These are phyloP conservation scores for Pelecanus crispus DNA, from an alignment of 2,113 vertebrate genomes.

Conservation along the genomic window DNA sequence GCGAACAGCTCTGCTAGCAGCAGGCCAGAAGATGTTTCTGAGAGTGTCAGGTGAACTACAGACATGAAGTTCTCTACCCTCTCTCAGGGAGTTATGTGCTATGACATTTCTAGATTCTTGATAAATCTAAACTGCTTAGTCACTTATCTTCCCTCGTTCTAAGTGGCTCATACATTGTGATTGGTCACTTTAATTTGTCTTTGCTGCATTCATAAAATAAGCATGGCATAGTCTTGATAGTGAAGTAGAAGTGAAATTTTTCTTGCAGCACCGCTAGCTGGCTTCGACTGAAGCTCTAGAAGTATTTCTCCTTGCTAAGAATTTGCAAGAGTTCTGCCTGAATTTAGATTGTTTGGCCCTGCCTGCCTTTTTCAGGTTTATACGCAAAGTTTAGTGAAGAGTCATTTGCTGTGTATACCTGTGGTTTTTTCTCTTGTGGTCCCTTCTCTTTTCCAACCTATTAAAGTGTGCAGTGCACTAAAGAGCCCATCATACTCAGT, in stretches of 20 bases:
- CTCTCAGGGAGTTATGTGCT: neutral
- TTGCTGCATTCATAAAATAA: neutral
- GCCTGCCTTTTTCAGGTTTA: neutral
- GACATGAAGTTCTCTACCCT: neutral
- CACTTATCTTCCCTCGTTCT: neutral
- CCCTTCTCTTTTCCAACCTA: neutral
- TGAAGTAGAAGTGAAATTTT: neutral
- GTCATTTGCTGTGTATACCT: neutral
- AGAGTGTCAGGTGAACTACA: neutral
- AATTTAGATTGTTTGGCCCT: neutral
- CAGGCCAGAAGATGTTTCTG: neutral
- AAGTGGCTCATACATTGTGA: neutral
- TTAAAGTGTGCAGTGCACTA: neutral
- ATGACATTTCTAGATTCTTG: neutral
- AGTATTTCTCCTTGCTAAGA: neutral
- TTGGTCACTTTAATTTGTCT: neutral
- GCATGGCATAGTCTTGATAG: neutral
- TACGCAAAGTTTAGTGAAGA: neutral
- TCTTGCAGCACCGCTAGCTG: neutral
- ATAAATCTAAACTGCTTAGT: neutral
- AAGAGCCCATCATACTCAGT: neutral
- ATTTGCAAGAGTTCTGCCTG: neutral
- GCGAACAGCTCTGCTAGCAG: neutral
- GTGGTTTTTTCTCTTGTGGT: neutral
- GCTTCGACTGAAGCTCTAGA: neutral